These are phyloP conservation scores for Gymnopithys bicolor DNA, from an alignment of 2,797 vertebrate genomes.

Conservation along the genomic window DNA sequence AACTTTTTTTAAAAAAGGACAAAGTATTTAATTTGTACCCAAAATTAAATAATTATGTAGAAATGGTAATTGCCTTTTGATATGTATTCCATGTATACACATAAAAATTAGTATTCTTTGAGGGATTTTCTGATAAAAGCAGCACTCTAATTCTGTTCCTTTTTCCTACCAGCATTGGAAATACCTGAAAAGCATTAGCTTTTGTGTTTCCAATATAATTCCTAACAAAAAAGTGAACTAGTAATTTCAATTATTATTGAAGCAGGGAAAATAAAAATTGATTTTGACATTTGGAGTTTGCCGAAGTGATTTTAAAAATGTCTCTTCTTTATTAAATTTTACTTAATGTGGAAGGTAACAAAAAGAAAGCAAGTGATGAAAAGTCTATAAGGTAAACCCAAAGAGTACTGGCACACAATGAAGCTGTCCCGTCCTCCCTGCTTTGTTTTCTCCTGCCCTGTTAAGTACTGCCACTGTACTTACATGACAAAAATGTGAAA, in stretches of 20 bases:
- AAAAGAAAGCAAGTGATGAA: background rate
- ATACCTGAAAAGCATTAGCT: background rate
- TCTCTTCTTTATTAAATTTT: background rate
- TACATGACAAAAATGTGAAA: background rate
- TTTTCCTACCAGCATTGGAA: background rate
- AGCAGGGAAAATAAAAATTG: background rate
- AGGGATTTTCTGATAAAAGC: background rate
- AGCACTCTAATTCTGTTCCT: background rate
- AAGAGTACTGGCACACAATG: background rate
- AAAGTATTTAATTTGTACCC: background rate
- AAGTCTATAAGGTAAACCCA: background rate
- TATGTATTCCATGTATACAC: background rate
- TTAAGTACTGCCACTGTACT: background rate
- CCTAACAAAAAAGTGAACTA: background rate
- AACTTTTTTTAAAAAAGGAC: background rate
- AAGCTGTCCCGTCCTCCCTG: background rate
- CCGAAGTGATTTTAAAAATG: background rate
- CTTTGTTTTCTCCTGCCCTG: background rate
- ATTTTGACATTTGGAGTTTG: background rate
- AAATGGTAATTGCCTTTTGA: background rate
- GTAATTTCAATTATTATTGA: background rate
- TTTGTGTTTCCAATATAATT: background rate
- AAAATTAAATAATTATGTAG: background rate
- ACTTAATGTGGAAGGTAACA: background rate
- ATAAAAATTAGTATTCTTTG: background rate